A percentile compares a stretch with the other conserved stretches of the same genome.
Conservation (phyloP, 2,797 vertebrate species). For the Clarias fuscus region DNA sequence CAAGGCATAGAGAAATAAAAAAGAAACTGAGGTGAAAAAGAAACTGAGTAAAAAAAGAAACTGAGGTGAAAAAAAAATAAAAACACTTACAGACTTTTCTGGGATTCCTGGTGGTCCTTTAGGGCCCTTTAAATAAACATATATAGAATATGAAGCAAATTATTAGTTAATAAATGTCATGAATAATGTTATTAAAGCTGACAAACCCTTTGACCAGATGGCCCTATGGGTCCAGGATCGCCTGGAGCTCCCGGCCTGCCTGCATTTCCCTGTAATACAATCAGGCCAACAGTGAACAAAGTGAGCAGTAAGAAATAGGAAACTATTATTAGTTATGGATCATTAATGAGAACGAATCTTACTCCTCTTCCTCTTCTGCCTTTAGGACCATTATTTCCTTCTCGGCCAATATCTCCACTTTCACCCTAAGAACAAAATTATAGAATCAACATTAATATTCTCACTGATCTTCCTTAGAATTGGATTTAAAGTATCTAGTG, state of each 20-base stretch:
- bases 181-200: background rate
- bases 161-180: background rate
- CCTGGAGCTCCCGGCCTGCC: conserved; percentile 63
- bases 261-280: conserved; percentile 66
- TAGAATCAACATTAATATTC: background rate
- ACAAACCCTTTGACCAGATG: conserved; percentile 69
- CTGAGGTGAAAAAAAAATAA: conserved; percentile 26
- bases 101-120: conserved; percentile 72
- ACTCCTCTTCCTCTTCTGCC: conserved; percentile 81
- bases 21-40: background rate
- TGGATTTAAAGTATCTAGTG: background rate
- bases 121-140: conserved; percentile 71
- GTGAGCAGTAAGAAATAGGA: background rate
- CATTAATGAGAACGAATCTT: conserved; percentile 54
- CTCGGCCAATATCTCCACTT: conserved; percentile 69
- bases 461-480: background rate
- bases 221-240: conserved; percentile 59
- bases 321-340: background rate
- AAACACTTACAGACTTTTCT: conserved; percentile 73
- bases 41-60: background rate
- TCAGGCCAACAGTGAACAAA: background rate
- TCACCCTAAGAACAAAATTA: conserved; percentile 75
- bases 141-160: background rate
- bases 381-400: conserved; percentile 78
- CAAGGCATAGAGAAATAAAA: background rate